phyloP scores from a whole-genome alignment of 2,113 vertebrate genomes.

The Pachypanchax playfairii region DNA sequence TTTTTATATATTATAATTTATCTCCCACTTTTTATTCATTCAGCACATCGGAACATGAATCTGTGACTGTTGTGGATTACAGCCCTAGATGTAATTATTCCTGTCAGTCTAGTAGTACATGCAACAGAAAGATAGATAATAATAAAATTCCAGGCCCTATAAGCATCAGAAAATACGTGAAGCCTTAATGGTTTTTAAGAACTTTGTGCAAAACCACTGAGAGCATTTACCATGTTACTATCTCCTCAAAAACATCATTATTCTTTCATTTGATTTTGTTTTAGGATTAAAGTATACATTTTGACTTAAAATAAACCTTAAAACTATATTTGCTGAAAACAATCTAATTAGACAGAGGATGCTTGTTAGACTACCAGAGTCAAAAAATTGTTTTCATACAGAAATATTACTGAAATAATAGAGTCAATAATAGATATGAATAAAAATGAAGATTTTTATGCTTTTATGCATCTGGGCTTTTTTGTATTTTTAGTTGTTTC shows the following conservation, averaged over 20 bases:
- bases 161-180: constrained; percentile 55
- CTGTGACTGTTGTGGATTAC: constrained; percentile 11
- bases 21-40: background rate
- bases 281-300: too few species aligned
- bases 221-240: constrained; percentile 35
- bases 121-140: constrained; percentile 1
- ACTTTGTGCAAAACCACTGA: constrained; percentile 52
- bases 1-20: too few species aligned
- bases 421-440: constrained; percentile 4
- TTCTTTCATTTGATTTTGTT: too few species aligned
- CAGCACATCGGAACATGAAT: too few species aligned
- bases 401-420: background rate
- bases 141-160: background rate
- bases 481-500: background rate
- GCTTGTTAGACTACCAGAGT: too few species aligned
- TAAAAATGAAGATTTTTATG: constrained; percentile 37
- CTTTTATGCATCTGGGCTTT: constrained; percentile 32
- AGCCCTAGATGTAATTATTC: constrained; percentile 30
- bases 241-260: constrained; percentile 26
- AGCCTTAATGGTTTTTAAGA: constrained; percentile 65
- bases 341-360: too few species aligned
- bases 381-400: constrained; percentile 11
- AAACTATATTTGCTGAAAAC: too few species aligned
- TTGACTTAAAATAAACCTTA: too few species aligned
- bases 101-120: constrained; percentile 6